Percentiles rank a stretch among this genome's conserved stretches.
Conservation (phyloP, 2,888 invertebrate genomes). For the Silvanus unidentatus region DNA sequence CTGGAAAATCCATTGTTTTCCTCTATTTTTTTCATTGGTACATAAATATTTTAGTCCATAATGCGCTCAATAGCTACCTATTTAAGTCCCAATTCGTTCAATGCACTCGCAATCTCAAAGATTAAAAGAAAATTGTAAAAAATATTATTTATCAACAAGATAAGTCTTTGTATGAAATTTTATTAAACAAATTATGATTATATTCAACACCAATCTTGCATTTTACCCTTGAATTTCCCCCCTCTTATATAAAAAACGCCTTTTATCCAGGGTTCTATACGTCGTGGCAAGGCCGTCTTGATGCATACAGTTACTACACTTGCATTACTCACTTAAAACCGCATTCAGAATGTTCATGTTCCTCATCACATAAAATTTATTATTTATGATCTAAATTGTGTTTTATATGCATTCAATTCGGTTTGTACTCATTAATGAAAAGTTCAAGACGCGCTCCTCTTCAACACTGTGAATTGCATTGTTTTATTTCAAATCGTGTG, state of each 20-base stretch:
- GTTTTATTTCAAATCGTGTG: too few species aligned
- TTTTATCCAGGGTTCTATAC: conserved; percentile 42
- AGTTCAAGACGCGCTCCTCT: too few species aligned
- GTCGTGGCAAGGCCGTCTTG: conserved; percentile 38
- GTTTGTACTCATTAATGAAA: too few species aligned
- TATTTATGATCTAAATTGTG: not conserved
- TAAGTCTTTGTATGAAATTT: conserved; percentile 1
- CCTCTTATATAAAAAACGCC: conserved; percentile 41
- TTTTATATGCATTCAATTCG: too few species aligned
- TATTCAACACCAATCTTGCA: conserved; percentile 28
- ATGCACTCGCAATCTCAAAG: too few species aligned
- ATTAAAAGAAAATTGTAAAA: too few species aligned
- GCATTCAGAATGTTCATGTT: conserved; percentile 26
- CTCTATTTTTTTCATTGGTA: not conserved
- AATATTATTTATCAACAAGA: too few species aligned
- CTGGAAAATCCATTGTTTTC: not conserved
- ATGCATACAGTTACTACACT: conserved; percentile 32
- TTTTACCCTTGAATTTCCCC: conserved; percentile 42
- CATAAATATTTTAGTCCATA: not conserved
- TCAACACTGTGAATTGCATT: too few species aligned
- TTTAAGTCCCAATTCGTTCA: too few species aligned
- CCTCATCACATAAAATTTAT: conserved; percentile 12
- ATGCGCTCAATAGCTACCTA: not conserved
- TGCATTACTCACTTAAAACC: conserved; percentile 31
- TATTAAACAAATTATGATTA: conserved; percentile 23